These are phyloP conservation scores for Fragum fragum DNA, from an alignment of 2,888 invertebrate genomes.

Conservation along the genomic window DNA sequence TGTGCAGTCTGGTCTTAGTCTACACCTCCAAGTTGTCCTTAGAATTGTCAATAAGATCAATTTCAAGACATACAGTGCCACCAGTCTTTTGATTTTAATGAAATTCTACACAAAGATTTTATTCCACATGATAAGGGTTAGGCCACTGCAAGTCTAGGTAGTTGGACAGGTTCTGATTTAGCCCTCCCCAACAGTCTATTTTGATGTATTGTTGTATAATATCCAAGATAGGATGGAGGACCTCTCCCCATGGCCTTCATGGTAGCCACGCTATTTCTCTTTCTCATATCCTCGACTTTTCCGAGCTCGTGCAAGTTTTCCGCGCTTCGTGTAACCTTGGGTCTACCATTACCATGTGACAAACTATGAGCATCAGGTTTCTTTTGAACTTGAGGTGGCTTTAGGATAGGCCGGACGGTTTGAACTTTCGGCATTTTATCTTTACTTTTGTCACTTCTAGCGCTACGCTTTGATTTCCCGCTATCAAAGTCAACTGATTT, in stretches of 20 bases:
- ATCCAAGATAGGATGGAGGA: conserved; percentile 65
- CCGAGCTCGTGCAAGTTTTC: conserved; percentile 42
- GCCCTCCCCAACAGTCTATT: conserved; percentile 39
- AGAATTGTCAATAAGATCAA: too few species aligned
- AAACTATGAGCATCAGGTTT: conserved; percentile 49
- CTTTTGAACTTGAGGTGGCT: conserved; percentile 27
- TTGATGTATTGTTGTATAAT: conserved; percentile 63
- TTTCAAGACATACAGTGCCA: too few species aligned
- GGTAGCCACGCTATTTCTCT: conserved; percentile 31
- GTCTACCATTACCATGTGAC: conserved; percentile 42
- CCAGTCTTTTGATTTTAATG: too few species aligned
- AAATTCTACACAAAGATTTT: too few species aligned
- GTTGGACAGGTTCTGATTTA: conserved; percentile 38
- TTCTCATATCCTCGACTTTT: conserved; percentile 36
- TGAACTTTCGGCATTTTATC: not conserved
- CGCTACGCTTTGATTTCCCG: conserved; percentile 47
- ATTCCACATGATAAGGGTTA: not conserved
- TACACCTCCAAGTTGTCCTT: too few species aligned
- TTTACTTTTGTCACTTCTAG: conserved; percentile 30
- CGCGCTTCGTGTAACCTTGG: conserved; percentile 18
- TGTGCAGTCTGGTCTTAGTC: too few species aligned
- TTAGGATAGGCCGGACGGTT: conserved; percentile 50
- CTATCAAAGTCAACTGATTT: conserved; percentile 65
- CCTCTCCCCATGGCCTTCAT: conserved; percentile 59
- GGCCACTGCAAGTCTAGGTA: conserved; percentile 53